Base-by-base conservation (phyloP, 2,888 invertebrate genomes). In the Aspidiotus rigidus region DNA sequence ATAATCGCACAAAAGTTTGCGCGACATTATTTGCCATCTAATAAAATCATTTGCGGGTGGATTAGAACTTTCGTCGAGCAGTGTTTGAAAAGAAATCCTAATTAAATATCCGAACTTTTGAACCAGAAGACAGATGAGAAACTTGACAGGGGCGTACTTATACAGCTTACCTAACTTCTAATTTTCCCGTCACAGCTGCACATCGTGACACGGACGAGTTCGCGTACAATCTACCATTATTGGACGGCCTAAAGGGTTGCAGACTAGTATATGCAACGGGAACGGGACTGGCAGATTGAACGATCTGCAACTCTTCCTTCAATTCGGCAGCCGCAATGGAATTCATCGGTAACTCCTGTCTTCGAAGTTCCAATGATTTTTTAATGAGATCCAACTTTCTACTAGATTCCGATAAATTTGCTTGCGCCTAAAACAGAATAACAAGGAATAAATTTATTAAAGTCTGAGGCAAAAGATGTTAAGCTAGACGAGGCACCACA, bases 331-430 rank as follows among this genome's bases (percentile, higher is more conserved):
- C 88, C 74, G 89, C 88, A 72, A 89, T 85, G 75, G 92, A 90
- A 76, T 92, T 89, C 0, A 86, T 83, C 49, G 94, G 93, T 72
- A 97, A 82, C 79, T 95, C 94, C 75, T 88, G 86, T 72, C 92
- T 85, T 74, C 96, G 86, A 78, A 92, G 84, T 77, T 97, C 94
- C 75, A 99, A 81, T 3, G 98, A 94, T 79, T 91, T 85, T 74
- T 93, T 86, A 75, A 99, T 83, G 76, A 99, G 83, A 81, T 98
- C 97, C 77, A 97, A 83, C 79, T 99, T 98, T 79, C 94, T 89
- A 76, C 92, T 93, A 70, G 97, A 96, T 79, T 96, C 96, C 73
- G 89, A 85, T 74, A 95, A 84, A 78, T 89, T 93, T 73, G 89
- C 88, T 80, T 95, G 93, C 69, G 98, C 98, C 91, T 92, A 77